phyloP scores from a whole-genome alignment of 1,140 invertebrate species.

The Leptinotarsa defecta region DNA sequence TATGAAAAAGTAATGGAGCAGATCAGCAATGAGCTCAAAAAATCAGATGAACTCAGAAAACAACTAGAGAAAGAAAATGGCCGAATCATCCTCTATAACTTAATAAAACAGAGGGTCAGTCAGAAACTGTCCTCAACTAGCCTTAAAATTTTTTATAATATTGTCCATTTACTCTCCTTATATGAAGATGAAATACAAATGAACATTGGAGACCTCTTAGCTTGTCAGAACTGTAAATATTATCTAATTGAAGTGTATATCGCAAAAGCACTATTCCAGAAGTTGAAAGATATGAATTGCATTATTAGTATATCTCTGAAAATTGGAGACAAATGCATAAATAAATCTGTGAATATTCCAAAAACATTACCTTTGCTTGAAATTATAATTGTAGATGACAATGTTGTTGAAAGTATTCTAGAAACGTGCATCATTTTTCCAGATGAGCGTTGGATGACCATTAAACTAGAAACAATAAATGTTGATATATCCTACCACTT shows the following conservation, averaged over 20 bases:
- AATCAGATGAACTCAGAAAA: background rate
- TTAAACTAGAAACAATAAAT: slow-evolving; percentile 18
- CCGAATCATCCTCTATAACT: slow-evolving; percentile 7
- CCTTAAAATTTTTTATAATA: slow-evolving; percentile 15
- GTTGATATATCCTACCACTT: slow-evolving; percentile 22
- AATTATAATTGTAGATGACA: slow-evolving; percentile 12
- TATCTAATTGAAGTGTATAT: slow-evolving; percentile 21
- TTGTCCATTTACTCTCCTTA: slow-evolving; percentile 9
- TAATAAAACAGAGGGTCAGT: background rate
- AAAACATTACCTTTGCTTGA: slow-evolving; percentile 1
- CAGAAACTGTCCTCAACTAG: slow-evolving; percentile 10
- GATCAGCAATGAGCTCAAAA: slow-evolving; percentile 13
- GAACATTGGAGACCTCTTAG: background rate
- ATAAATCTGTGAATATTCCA: slow-evolving; percentile 3
- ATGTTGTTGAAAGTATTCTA: slow-evolving; percentile 13
- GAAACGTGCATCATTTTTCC: background rate
- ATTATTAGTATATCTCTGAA: slow-evolving; percentile 8
- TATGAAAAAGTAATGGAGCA: slow-evolving; percentile 16
- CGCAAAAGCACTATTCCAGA: slow-evolving; percentile 12
- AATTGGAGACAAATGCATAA: slow-evolving; percentile 1
- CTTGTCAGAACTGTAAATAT: slow-evolving; percentile 7
- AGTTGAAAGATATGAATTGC: slow-evolving; percentile 1
- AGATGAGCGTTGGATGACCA: background rate
- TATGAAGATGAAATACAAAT: slow-evolving; percentile 13
- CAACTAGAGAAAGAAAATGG: slow-evolving; percentile 19